These are phyloP conservation scores for Drosophila dunni DNA, from an alignment of 1,140 invertebrate species.

Conservation along the genomic window DNA sequence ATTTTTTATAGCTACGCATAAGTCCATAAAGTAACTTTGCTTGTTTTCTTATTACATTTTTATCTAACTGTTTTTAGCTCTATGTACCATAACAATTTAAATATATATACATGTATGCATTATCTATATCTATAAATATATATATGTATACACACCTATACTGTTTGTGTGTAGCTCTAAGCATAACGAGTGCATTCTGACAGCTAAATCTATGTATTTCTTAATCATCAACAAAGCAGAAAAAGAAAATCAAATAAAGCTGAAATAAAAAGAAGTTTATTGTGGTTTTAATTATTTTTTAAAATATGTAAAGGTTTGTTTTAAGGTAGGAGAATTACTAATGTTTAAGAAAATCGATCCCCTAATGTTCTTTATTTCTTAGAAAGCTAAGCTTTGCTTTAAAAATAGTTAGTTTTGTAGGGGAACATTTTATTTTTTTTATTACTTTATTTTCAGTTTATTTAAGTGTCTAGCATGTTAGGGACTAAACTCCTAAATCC, in stretches of 20 bases:
- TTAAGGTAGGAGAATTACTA: neutral
- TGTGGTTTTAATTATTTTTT: too few species aligned
- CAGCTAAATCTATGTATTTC: constrained; percentile 60
- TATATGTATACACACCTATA: constrained; percentile 49
- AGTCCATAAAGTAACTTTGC: constrained; percentile 52
- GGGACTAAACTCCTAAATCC: too few species aligned
- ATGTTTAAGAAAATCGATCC: too few species aligned
- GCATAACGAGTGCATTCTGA: constrained; percentile 57
- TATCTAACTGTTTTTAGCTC: constrained; percentile 55
- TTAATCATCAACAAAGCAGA: constrained; percentile 49
- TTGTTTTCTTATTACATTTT: constrained; percentile 60
- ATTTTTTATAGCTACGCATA: constrained; percentile 31
- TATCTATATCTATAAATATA: constrained; percentile 22
- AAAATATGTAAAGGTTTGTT: neutral
- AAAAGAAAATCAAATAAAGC: constrained; percentile 65
- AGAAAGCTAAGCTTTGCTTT: too few species aligned
- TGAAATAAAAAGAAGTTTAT: constrained; percentile 52
- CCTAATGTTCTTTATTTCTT: too few species aligned
- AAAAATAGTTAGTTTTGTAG: too few species aligned
- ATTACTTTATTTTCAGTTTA: too few species aligned
- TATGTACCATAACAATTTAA: constrained; percentile 42
- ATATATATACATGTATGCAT: constrained; percentile 46
- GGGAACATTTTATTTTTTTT: too few species aligned
- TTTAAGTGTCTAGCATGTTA: too few species aligned
- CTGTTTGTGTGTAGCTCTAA: constrained; percentile 63